Evolutionary conservation across 1,140 invertebrate species (phyloP).

Genomic region (Asbolus verrucosus): DNA sequence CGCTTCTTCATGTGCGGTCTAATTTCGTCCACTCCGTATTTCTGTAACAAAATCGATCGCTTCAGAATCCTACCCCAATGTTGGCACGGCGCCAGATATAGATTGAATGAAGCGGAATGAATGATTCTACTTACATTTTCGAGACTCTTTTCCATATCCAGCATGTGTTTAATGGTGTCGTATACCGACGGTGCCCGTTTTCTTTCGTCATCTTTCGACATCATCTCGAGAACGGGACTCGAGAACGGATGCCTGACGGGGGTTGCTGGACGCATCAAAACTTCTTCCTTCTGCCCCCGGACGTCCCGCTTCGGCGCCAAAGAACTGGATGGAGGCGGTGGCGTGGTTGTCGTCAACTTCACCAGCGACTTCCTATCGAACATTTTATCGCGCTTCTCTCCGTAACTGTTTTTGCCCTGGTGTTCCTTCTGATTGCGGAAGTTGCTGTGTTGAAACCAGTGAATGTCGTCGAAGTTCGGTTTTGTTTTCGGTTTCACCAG

Average conservation of each 20-base stretch:
- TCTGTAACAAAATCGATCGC: slow-evolving; percentile 59
- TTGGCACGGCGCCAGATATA: slow-evolving; percentile 40
- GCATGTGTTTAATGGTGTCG: slow-evolving; percentile 69
- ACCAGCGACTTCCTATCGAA: slow-evolving; percentile 53
- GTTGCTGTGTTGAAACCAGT: slow-evolving; percentile 54
- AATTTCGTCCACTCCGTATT: slow-evolving; percentile 53
- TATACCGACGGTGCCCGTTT: slow-evolving; percentile 67
- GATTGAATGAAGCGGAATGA: slow-evolving; percentile 38
- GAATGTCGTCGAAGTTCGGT: slow-evolving; percentile 44
- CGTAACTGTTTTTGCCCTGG: slow-evolving; percentile 16
- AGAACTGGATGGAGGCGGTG: slow-evolving; percentile 50
- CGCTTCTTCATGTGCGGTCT: slow-evolving; percentile 68
- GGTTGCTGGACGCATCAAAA: slow-evolving; percentile 70
- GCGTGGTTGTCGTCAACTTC: slow-evolving; percentile 45
- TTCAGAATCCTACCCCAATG: slow-evolving; percentile 33
- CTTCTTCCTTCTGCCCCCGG: slow-evolving; percentile 72
- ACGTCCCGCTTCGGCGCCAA: slow-evolving; percentile 50
- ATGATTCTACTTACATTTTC: slow-evolving; percentile 64
- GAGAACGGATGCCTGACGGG: slow-evolving; percentile 66
- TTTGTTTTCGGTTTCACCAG: slow-evolving; percentile 64
- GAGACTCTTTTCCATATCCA: slow-evolving; percentile 68
- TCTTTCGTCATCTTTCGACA: slow-evolving; percentile 63
- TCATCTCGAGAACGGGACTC: slow-evolving; percentile 65
- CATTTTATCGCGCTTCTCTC: slow-evolving; percentile 49
- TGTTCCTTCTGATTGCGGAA: slow-evolving; percentile 63